A percentile compares a stretch with the other conserved stretches of the same genome.
These are phyloP conservation scores for Bugulina stolonifera DNA, from an alignment of 2,888 invertebrate genomes.

Conservation along the genomic window DNA sequence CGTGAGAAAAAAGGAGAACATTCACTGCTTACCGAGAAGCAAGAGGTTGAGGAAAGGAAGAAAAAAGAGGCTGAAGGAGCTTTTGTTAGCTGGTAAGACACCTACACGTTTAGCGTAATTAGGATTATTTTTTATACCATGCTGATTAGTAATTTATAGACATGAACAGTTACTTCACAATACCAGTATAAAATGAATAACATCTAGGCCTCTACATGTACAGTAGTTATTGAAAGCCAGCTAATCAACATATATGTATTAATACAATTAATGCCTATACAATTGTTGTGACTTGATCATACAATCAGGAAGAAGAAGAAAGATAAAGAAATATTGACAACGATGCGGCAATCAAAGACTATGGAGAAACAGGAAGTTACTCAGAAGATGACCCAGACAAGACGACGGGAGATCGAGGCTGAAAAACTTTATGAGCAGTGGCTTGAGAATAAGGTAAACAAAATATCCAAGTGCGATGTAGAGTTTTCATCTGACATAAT, in stretches of 20 bases:
- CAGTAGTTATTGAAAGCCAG: too few species aligned
- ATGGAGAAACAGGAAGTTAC: neutral
- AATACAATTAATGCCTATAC: too few species aligned
- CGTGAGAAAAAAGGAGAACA: neutral
- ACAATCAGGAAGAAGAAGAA: slow-evolving; percentile 17
- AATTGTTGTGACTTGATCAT: too few species aligned
- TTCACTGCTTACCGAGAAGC: neutral
- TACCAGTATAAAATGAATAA: too few species aligned
- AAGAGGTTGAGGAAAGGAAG: neutral
- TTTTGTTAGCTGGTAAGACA: slow-evolving; percentile 15
- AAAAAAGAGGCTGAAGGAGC: slow-evolving; percentile 16
- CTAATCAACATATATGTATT: too few species aligned
- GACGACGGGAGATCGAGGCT: slow-evolving; percentile 11
- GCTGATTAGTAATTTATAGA: too few species aligned
- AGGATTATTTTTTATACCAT: too few species aligned
- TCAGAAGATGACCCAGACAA: slow-evolving; percentile 8
- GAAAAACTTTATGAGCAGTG: slow-evolving; percentile 19
- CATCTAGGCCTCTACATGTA: too few species aligned
- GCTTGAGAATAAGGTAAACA: neutral
- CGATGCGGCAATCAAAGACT: neutral
- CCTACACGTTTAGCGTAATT: neutral
- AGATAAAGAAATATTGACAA: neutral
- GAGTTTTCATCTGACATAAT: too few species aligned
- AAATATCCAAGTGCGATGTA: too few species aligned
- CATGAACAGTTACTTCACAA: too few species aligned